Base-by-base conservation (phyloP, 2,113 vertebrate species). In the Eurystomus gularis region DNA sequence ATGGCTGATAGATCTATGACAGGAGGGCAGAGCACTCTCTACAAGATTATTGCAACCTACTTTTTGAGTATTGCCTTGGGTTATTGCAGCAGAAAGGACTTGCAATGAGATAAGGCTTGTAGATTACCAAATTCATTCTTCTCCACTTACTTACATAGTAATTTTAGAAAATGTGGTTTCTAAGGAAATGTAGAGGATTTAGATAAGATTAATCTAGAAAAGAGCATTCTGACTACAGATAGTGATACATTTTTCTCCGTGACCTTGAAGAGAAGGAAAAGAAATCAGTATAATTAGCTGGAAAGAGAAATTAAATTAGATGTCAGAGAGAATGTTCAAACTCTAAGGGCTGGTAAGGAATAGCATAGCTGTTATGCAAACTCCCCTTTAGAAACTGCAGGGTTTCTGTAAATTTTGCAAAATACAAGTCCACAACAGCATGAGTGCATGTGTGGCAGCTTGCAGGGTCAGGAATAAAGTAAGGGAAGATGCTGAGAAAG, bases 141-240 rank as follows among this genome's bases (percentile, higher is more conserved):
- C 25, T 88, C 39, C 8, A 31, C 19, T 48, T 37, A 54, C 20
- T 64, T 54, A 42, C 3, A 26, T 0, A 76, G 19, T 35, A 57
- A 68, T 92, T 91, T 91, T 76, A 69, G 16, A 69, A 90, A 94
- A 46, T 21, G 11, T 26, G 6, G 5, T 68, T 93, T 93, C 52
- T 82, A 29, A 85, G 31, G 58, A 72, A 82, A 79, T 35, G 13
- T 42, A 54, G 51, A 68, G 18, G 17, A 60, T 64, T 94, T 87
- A 87, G 48, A 57, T 64, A 72, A 35, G 8, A 12, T 65, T 82
- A 35, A 85, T 76, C 29, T 65, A 33, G 49, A 79, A 75, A 92
- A 44, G 11, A 76, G 7, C 20, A 48, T 86, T 83, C 82, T 91
- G 26, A 46, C 26, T 69, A 33, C 9, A 80, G 35, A 39, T 21